These are phyloP conservation scores for Lepidotrigona ventralis DNA, from an alignment of 1,140 invertebrate species.

Conservation along the genomic window DNA sequence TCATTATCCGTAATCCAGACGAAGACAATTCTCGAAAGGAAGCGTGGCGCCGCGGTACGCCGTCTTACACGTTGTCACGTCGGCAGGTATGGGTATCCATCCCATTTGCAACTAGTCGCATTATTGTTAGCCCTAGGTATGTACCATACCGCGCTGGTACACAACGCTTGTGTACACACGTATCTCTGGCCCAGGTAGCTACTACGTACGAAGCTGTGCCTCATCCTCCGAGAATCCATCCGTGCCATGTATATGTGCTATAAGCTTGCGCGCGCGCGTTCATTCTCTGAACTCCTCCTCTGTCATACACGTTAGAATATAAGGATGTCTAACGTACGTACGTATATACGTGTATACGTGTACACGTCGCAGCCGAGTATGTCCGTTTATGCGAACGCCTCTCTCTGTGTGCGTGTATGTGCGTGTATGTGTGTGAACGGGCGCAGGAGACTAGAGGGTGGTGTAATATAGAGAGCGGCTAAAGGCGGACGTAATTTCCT, in stretches of 20 bases:
- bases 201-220: conserved; percentile 53
- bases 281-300: background rate
- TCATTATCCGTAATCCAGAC: background rate
- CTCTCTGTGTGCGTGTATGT: conserved; percentile 11
- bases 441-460: conserved; percentile 57
- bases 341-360: background rate
- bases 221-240: conserved; percentile 51
- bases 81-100: conserved; percentile 64
- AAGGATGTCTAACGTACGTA: conserved; percentile 22
- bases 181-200: conserved; percentile 61
- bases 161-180: conserved; percentile 61
- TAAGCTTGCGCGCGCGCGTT: conserved; percentile 30
- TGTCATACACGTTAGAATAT: conserved; percentile 11
- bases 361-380: background rate
- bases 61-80: conserved; percentile 63
- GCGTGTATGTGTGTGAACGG: conserved; percentile 34
- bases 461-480: conserved; percentile 78
- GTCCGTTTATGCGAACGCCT: background rate
- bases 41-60: conserved; percentile 2
- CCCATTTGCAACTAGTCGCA: conserved; percentile 67
- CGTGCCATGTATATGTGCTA: conserved; percentile 10
- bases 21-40: background rate
- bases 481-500: conserved; percentile 81
- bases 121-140: conserved; percentile 68
- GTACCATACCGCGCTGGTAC: conserved; percentile 62